Evolutionary conservation across 2,113 vertebrate genomes (phyloP), one percentile per base, ranked within the genome.

Genomic region (Amphilophus citrinellus): DNA sequence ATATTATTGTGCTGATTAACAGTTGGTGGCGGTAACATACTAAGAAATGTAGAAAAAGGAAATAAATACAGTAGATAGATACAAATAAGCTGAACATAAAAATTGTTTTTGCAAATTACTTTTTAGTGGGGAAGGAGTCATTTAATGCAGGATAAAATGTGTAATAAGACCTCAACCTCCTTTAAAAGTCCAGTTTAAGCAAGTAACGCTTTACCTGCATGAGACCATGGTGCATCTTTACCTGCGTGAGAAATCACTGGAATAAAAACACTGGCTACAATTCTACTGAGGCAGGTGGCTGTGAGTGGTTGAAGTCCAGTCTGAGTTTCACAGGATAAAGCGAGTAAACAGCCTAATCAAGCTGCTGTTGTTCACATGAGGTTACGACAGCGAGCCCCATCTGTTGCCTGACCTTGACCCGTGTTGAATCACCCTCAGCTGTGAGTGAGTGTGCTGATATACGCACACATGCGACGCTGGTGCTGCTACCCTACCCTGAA

Each of bases 351-450:
- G 22, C 66, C 60, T 75, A 89, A 94, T 85, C 77, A 88, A 87
- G 65, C 63, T 68, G 73, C 89, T 85, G 88, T 85, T 90, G 90
- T 90, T 83, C 83, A 53, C 27, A 83, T 15, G 76, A 92, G 88
- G 86, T 91, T 83, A 73, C 44, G 47, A 80, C 56, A 35, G 50
- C 83, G 81, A 85, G 65, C 71, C 83, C 89, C 92, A 94, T 92
- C 92, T 95, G 95, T 90, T 94, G 78, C 77, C 80, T 94, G 93
- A 95, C 94, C 94, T 93, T 94, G 93, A 94, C 94, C 93, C 61
- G 76, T 6, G 15, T 82, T 81, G 77, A 93, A 94, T 94, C 87
- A 92, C 73, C 80, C 88, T 89, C 92, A 95, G 95, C 93, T 95
- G 93, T 89, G 88, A 84, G 82, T 32, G 27, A 78, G 79, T 61